Conservation (phyloP, 2,113 vertebrate genomes). For the Oxyruncus cristatus region DNA sequence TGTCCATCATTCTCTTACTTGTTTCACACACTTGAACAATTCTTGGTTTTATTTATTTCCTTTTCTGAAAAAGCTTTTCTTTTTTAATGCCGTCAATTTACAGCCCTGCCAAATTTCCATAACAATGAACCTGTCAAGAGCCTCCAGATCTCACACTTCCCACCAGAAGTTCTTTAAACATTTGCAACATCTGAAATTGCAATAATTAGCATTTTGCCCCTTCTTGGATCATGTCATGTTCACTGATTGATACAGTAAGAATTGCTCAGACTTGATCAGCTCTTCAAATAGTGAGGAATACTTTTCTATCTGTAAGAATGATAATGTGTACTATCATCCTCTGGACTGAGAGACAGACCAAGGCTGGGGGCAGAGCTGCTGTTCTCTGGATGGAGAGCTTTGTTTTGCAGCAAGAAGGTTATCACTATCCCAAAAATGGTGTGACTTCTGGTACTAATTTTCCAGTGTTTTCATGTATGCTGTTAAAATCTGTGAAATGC, state of each 20-base stretch:
- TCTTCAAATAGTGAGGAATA: background rate
- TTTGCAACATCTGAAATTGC: background rate
- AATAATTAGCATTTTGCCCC: background rate
- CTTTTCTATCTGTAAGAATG: background rate
- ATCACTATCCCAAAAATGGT: background rate
- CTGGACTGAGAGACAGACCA: background rate
- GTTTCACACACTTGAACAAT: background rate
- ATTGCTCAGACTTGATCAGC: background rate
- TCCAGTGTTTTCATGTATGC: background rate
- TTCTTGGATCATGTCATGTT: background rate
- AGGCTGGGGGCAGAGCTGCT: background rate
- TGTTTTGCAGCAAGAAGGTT: background rate
- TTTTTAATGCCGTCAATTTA: background rate
- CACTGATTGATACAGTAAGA: background rate
- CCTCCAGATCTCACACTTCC: constrained; percentile 7
- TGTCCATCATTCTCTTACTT: background rate
- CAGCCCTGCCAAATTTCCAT: background rate
- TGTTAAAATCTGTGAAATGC: background rate
- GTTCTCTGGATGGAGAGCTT: background rate
- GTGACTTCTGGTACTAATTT: background rate
- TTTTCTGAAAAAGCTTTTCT: background rate
- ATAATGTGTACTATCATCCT: background rate
- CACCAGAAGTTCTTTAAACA: background rate
- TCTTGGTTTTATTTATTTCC: background rate
- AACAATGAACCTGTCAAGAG: background rate